Percentiles rank a stretch among this genome's conserved stretches.
These are phyloP conservation scores for Drosophila cognata DNA, from an alignment of 2,888 invertebrate species.

Conservation along the genomic window DNA sequence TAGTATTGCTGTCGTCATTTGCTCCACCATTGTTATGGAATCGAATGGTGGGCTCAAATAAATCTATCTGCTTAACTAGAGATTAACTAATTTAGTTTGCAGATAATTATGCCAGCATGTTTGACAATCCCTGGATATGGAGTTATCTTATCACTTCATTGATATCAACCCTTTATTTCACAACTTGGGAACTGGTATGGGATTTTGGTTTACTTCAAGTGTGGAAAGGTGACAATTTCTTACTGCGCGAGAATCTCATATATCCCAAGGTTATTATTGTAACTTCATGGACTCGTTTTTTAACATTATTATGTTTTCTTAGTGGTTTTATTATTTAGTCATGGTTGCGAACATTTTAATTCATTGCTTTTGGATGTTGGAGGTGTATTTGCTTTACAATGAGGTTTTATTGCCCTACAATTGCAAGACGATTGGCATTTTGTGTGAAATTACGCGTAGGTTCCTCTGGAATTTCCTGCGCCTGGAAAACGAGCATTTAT, in stretches of 20 bases:
- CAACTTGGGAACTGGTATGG: conserved; percentile 98
- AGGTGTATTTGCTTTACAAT: conserved; percentile 91
- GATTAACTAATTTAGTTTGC: background rate
- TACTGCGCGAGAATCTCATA: conserved; percentile 95
- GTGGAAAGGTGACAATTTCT: conserved; percentile 93
- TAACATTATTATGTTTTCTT: conserved; percentile 60
- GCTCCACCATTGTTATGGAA: conserved; percentile 87
- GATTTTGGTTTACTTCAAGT: conserved; percentile 98
- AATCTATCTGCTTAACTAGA: background rate
- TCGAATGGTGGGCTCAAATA: conserved; percentile 71
- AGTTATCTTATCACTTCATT: conserved; percentile 92
- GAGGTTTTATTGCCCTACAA: conserved; percentile 89
- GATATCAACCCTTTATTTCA: conserved; percentile 94
- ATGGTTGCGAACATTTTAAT: conserved; percentile 96
- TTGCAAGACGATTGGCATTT: conserved; percentile 91
- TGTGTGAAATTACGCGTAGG: conserved; percentile 93
- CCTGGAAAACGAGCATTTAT: conserved; percentile 98
- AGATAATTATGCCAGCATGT: conserved; percentile 87
- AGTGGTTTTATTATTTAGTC: conserved; percentile 93
- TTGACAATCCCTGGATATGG: conserved; percentile 93
- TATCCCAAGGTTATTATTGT: conserved; percentile 90
- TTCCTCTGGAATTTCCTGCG: conserved; percentile 99
- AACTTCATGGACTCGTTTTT: background rate
- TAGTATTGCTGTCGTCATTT: conserved; percentile 95
- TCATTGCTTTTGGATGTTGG: conserved; percentile 95